phyloP scores from a whole-genome alignment of 2,797 vertebrate species.

The Crypturellus tataupa region DNA sequence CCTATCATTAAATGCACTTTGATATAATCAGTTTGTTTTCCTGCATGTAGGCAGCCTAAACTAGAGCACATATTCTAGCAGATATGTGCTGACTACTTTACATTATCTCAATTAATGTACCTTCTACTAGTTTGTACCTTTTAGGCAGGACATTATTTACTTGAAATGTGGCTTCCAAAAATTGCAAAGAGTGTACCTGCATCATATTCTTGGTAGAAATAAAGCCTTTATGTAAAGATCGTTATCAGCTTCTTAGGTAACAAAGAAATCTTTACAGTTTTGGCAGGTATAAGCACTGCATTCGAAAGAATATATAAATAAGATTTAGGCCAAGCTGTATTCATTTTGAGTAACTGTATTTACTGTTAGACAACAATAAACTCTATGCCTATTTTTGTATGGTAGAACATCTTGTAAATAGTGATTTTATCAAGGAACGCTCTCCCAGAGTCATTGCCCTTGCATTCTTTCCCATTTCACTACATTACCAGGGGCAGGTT shows the following conservation, averaged over 20 bases:
- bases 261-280: not conserved
- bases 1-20: not conserved
- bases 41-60: not conserved
- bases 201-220: not conserved
- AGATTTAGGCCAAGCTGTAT: not conserved
- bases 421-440: not conserved
- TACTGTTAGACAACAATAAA: not conserved
- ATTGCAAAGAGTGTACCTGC: not conserved
- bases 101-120: not conserved
- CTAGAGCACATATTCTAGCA: not conserved
- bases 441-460: not conserved
- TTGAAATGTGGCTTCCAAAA: not conserved
- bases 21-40: not conserved
- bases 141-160: not conserved
- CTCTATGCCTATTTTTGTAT: not conserved
- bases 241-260: not conserved
- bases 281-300: not conserved
- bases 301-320: not conserved
- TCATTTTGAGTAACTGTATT: not conserved
- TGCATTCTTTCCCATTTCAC: slow-evolving; percentile 2
- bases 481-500: not conserved
- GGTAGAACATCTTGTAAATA: not conserved
- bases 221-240: not conserved
- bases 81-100: not conserved
- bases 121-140: not conserved